Evolutionary conservation across 2,888 invertebrate species (phyloP), one percentile per base, ranked within the genome.

Genomic region (Trichopria drosophilae): DNA sequence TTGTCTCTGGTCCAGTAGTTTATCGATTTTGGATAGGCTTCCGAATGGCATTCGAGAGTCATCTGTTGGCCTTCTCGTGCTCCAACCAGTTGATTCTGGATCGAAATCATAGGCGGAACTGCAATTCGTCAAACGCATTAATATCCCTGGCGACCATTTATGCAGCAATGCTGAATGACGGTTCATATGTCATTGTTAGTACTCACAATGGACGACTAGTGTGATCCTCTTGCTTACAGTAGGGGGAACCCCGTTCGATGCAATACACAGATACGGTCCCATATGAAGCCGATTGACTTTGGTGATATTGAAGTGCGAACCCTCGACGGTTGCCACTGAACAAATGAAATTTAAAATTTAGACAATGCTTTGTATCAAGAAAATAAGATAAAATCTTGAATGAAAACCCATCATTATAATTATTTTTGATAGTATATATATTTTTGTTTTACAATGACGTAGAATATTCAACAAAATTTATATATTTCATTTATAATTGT

Each of bases 251-350:
- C 77, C 77, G 54, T 79, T 79, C 42, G 76, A 76, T n/a, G 79
- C 79, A 51, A 78, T 78, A 63, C 78, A 78, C 41, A 78, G 67
- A 55, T 78, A 78, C 16, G 74, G 71, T 12, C 78, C 80, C 79
- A 80, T 80, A 57, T 80, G 78, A 29, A 76, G 69, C 43, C 80
- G 73, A 58, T 76, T 76, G 26, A 79, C 75, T 57, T 72, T 70
- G 18, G 71, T 71, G 32, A 76, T 69, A 59, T 70, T 73, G 57
- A 75, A 69, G 23, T 63, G 61, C 28, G 86, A 79, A 1, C 88
- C 87, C 60, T 86, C 85, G 24, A 84, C 77, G 60, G 81, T 85
- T 40, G 80, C 69, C 53, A 84, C 88, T 88, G 78, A 16, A 78
- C 77, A 23, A 10, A 29, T 24, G 10, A 39, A 9, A 12, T 32